Base-by-base conservation (phyloP, 92 coral and sea anemone genomes). In the Siderastrea radians region DNA sequence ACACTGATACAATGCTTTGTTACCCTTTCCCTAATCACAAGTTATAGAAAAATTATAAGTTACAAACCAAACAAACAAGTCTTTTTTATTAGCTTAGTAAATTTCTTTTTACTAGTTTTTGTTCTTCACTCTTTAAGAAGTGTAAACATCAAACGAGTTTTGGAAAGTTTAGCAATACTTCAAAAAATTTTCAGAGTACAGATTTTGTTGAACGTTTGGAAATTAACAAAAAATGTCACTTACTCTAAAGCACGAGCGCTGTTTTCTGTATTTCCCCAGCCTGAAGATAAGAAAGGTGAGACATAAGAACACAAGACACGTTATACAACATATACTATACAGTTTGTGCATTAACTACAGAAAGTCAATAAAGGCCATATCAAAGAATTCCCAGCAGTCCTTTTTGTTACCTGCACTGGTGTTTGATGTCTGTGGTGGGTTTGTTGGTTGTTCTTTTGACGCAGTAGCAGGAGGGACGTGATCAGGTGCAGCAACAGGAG, bases 261-360 rank as follows among this genome's bases (percentile, higher is more conserved):
- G 16, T 43, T 84, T 74, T 61, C 87, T 64, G 87, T 84, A 12
- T 73, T 83, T 84, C 49, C 87, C 87, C 87, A 84, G 44, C 87
- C 87, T 84, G 60, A 43, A 60, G 58, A 84, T 6, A 49, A 15
- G 13, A 48, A 19, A 58, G 15, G 53, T 55, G 8, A 69, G 8
- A 12, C 8, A 15, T 16, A 17, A 26, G 44, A 12, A 19, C 4
- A 16, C 48, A 71, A 6, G 38, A 8, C 44, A 15, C 38, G 7
- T 15, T 73, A 49, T 48, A 13, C 11, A 1, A 9, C 77, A 16
- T 50, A 9, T 73, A 8, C 51, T 13, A 10, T 12, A 11, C 26
- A 61, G 26, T 14, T 15, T 61, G 66, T 61, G 26, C 1, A 61
- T 61, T 61, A 13, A 14, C 16, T 55, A 55, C 66, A 13, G 26